phyloP scores from a whole-genome alignment of 2,113 vertebrate species.

The Protobothrops mucrosquamatus region DNA sequence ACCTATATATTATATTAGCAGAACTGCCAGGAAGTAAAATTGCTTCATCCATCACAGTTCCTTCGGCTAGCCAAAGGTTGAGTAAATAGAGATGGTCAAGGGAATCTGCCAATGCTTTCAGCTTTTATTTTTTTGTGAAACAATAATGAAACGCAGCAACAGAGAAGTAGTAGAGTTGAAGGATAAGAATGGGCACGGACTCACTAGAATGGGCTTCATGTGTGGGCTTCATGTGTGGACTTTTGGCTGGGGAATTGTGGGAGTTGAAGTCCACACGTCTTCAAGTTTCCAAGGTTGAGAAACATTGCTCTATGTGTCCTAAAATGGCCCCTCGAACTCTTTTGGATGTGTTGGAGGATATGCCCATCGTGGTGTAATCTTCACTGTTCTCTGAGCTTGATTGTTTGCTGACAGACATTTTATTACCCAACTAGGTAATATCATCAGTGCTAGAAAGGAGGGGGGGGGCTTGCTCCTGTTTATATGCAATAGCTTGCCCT shows the following conservation, averaged over 20 bases:
- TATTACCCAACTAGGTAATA: too few relatives aligned
- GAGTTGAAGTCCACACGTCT: neutral
- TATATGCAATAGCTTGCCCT: too few relatives aligned
- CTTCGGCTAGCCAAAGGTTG: neutral
- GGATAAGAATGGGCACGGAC: neutral
- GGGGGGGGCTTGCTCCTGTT: too few relatives aligned
- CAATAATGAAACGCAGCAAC: neutral
- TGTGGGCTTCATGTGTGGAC: too few relatives aligned
- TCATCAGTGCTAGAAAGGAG: too few relatives aligned
- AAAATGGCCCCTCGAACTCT: neutral
- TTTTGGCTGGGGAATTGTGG: too few relatives aligned
- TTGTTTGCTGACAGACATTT: too few relatives aligned
- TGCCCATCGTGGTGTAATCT: neutral
- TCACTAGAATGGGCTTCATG: neutral
- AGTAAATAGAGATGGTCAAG: neutral
- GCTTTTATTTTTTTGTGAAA: neutral
- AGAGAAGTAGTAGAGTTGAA: neutral
- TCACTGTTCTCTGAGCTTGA: too few relatives aligned
- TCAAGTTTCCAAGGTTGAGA: neutral
- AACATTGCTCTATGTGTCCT: neutral
- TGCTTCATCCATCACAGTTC: neutral
- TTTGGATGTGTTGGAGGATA: neutral
- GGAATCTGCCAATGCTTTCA: neutral
- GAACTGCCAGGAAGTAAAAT: neutral
- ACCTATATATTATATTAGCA: neutral